Evolutionary conservation across 1,140 invertebrate species (phyloP).

Genomic region (Ganaspis sp.): DNA sequence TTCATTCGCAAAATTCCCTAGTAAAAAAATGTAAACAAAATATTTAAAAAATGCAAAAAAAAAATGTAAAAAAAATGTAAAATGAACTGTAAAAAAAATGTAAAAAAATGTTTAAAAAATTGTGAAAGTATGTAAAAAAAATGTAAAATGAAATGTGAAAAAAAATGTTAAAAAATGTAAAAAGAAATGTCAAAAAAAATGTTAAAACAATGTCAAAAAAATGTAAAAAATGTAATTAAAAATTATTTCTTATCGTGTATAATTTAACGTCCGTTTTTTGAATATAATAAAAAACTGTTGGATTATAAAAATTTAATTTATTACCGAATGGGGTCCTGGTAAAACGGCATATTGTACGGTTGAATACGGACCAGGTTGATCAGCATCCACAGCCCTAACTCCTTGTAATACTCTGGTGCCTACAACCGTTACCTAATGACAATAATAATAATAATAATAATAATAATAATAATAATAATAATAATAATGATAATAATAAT

Average conservation of each 20-base stretch:
- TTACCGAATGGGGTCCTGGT: slow-evolving; percentile 85
- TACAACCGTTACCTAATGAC: slow-evolving; percentile 83
- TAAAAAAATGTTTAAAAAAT: slow-evolving; percentile 4
- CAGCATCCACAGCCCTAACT: slow-evolving; percentile 87
- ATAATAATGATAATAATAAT: not conserved
- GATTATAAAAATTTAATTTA: slow-evolving; percentile 13
- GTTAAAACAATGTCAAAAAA: too few relatives aligned
- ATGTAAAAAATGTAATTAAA: too few relatives aligned
- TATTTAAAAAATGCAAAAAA: too few relatives aligned
- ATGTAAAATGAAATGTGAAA: too few relatives aligned
- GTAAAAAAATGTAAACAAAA: too few relatives aligned
- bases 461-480: too few relatives aligned
- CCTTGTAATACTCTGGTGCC: slow-evolving; percentile 87
- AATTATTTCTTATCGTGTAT: too few relatives aligned
- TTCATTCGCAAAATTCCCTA: not conserved
- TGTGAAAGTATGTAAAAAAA: too few relatives aligned
- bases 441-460: slow-evolving; percentile 23
- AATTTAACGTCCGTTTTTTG: too few relatives aligned
- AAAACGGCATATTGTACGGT: slow-evolving; percentile 91
- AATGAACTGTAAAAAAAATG: not conserved
- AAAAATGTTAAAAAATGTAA: slow-evolving; percentile 6
- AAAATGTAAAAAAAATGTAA: too few relatives aligned
- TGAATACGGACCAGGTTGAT: slow-evolving; percentile 92
- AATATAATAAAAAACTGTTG: too few relatives aligned
- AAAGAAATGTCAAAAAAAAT: not conserved